Percentiles rank a stretch among this genome's conserved stretches.
Evolutionary conservation across 2,888 invertebrate species (phyloP).

Genomic region (Abrostola triplasia): DNA sequence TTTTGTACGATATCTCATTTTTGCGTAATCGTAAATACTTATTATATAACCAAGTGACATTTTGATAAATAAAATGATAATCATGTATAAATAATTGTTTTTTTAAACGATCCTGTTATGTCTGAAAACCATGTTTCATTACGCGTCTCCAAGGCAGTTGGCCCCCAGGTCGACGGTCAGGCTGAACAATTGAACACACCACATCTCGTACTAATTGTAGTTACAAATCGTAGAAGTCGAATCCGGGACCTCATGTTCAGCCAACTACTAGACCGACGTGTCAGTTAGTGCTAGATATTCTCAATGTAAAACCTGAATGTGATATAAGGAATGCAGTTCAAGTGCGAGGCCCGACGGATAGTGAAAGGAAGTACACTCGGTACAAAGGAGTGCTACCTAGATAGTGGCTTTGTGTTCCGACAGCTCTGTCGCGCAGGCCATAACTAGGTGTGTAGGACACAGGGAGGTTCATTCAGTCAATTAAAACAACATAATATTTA

Average conservation of each 20-base stretch:
- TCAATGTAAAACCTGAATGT: too few relatives aligned
- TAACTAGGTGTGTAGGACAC: not conserved
- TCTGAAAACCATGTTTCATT: too few relatives aligned
- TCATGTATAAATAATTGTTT: slow-evolving; percentile 22
- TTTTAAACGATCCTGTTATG: not conserved
- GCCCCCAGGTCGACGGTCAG: not conserved
- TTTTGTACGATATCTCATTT: slow-evolving; percentile 66
- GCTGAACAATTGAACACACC: too few relatives aligned
- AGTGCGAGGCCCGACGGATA: not conserved
- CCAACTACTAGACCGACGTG: too few relatives aligned
- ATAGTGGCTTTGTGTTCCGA: not conserved
- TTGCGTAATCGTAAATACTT: slow-evolving; percentile 22
- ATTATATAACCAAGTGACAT: slow-evolving; percentile 32
- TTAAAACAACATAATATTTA: slow-evolving; percentile 59
- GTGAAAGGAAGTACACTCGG: not conserved
- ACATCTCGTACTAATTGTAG: too few relatives aligned
- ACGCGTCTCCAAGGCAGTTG: too few relatives aligned
- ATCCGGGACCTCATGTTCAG: too few relatives aligned
- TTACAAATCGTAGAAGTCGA: too few relatives aligned
- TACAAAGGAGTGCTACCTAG: not conserved
- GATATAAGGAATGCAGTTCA: not conserved
- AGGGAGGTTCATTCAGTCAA: slow-evolving; percentile 30
- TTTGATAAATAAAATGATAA: slow-evolving; percentile 49
- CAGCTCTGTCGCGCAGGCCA: too few relatives aligned
- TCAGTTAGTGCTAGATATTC: too few relatives aligned